phyloP scores from a whole-genome alignment of 2,797 vertebrate species.

The Gymnopithys bicolor region DNA sequence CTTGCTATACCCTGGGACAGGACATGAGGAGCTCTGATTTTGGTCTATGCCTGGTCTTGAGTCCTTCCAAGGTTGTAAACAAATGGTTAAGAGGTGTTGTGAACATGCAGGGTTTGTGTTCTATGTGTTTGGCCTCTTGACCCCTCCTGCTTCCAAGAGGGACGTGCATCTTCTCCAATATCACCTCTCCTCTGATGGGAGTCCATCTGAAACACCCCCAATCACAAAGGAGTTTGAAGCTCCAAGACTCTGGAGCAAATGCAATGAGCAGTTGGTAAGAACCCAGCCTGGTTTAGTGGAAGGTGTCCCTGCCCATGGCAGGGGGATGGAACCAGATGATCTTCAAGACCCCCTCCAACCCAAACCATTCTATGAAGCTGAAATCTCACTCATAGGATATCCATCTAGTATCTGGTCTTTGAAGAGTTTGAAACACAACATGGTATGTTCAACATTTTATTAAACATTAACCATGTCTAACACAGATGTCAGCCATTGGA shows the following conservation, averaged over 20 bases:
- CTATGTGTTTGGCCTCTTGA: rapidly evolving
- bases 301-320: neutral
- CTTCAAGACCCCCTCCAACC: neutral
- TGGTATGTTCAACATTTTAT: neutral
- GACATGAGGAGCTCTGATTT: neutral
- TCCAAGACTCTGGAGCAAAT: neutral
- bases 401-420: neutral
- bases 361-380: neutral
- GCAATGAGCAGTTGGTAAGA: neutral
- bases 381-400: neutral
- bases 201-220: neutral
- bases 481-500: neutral
- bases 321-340: neutral
- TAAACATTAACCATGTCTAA: neutral
- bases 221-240: neutral
- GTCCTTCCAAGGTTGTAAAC: neutral
- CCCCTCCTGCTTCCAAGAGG: neutral
- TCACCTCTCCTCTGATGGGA: neutral
- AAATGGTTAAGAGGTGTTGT: neutral
- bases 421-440: neutral
- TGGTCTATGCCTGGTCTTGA: neutral
- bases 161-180: neutral
- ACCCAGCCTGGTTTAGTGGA: neutral
- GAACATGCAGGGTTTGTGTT: rapidly evolving
- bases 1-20: neutral